Percentiles rank a stretch among this genome's conserved stretches.
Conservation (phyloP, 2,113 vertebrate genomes). For the Fregata magnificens region DNA sequence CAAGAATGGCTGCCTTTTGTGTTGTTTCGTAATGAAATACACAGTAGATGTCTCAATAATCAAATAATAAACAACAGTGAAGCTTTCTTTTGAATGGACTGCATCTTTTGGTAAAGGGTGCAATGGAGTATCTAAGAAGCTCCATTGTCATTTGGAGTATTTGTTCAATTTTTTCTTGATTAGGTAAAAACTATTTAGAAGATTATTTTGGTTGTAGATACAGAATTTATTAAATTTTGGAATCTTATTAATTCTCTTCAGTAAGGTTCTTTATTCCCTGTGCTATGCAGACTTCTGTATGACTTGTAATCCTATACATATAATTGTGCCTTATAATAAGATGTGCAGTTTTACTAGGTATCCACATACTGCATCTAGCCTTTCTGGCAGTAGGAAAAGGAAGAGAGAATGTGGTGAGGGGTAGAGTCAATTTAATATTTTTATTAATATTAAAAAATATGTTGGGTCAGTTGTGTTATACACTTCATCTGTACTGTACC, state of each 20-base stretch:
- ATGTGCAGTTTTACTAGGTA: background rate
- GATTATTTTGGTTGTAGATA: background rate
- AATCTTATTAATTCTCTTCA: background rate
- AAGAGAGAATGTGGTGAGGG: background rate
- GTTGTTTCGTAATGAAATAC: background rate
- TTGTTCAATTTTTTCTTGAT: background rate
- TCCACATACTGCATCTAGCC: background rate
- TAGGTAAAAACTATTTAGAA: background rate
- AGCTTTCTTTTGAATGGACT: background rate
- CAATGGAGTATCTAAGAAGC: background rate
- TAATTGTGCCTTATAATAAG: background rate
- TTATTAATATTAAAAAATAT: background rate
- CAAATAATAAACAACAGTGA: background rate
- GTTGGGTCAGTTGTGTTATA: background rate
- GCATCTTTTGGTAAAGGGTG: background rate
- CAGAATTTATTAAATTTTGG: background rate
- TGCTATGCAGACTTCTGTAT: background rate
- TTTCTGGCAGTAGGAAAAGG: background rate
- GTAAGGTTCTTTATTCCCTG: background rate
- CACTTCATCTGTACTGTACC: background rate
- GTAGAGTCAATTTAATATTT: background rate
- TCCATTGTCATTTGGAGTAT: background rate
- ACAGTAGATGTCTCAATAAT: background rate
- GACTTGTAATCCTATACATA: background rate
- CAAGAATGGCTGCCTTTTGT: background rate